Evolutionary conservation across 2,113 vertebrate species (phyloP).

Genomic region (Podarcis raffonei): DNA sequence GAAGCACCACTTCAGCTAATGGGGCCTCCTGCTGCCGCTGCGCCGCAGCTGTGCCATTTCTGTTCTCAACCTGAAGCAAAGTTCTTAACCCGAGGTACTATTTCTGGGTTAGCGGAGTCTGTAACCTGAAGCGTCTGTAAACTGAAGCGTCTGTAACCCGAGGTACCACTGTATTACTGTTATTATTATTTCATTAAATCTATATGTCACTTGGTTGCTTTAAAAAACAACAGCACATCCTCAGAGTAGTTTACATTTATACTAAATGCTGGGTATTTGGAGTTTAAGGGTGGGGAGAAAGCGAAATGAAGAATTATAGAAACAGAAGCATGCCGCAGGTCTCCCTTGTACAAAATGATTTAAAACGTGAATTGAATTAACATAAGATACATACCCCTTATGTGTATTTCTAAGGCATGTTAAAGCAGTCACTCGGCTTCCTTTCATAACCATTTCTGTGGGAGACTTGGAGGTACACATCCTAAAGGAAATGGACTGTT

Average conservation of each 20-base stretch:
- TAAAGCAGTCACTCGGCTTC: slow-evolving; percentile 14
- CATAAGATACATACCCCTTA: neutral
- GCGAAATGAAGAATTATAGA: neutral
- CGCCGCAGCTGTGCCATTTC: too few species aligned
- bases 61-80: too few species aligned
- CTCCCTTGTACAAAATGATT: neutral
- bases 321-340: neutral
- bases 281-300: neutral
- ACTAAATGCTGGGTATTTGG: neutral
- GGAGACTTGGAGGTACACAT: slow-evolving; percentile 21
- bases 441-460: slow-evolving; percentile 5
- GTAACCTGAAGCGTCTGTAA: too few species aligned
- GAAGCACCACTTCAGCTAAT: too few species aligned
- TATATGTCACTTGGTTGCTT: too few species aligned
- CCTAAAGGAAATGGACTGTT: slow-evolving; percentile 2
- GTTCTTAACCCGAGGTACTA: too few species aligned
- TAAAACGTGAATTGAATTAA: neutral
- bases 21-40: too few species aligned
- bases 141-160: too few species aligned
- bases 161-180: too few species aligned
- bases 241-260: too few species aligned
- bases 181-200: too few species aligned
- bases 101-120: too few species aligned
- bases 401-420: slow-evolving; percentile 31
- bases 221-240: neutral